Percentiles rank a stretch among this genome's conserved stretches.
Conservation (phyloP, 2,888 invertebrate species). For the Drosophila quinaria region DNA sequence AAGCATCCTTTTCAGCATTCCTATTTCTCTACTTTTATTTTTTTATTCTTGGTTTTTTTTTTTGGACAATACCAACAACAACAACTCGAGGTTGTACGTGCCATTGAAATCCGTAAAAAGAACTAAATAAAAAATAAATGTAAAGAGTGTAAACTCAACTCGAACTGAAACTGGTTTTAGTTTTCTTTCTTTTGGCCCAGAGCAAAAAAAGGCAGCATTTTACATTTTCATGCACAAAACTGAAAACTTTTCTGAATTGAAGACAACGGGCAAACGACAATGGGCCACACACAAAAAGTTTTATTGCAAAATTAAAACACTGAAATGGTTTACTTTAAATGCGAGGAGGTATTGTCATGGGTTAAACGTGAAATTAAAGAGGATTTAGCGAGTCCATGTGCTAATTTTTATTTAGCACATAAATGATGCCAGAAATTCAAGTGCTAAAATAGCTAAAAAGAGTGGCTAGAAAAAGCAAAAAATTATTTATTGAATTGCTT, state of each 20-base stretch:
- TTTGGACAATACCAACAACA: conserved; percentile 46
- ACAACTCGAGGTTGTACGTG: conserved; percentile 60
- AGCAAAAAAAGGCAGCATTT: conserved; percentile 44
- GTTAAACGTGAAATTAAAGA: conserved; percentile 35
- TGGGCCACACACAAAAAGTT: conserved; percentile 38
- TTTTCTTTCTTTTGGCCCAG: conserved; percentile 60
- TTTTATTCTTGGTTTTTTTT: conserved; percentile 13
- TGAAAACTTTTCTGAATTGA: conserved; percentile 63
- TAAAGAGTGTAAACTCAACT: conserved; percentile 52
- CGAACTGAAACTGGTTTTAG: conserved; percentile 68
- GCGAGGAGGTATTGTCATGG: conserved; percentile 7
- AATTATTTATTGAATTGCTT: no score
- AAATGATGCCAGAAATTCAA: neutral
- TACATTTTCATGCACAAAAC: conserved; percentile 73
- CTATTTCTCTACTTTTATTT: conserved; percentile 46
- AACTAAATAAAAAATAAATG: conserved; percentile 52
- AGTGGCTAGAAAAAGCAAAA: neutral
- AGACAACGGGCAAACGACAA: conserved; percentile 29
- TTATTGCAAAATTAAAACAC: conserved; percentile 38
- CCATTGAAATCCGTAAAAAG: conserved; percentile 73
- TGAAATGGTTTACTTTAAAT: conserved; percentile 8
- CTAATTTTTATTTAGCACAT: neutral
- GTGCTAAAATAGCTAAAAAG: neutral
- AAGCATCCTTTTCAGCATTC: conserved; percentile 70
- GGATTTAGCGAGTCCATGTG: neutral